Conservation (phyloP, 2,888 invertebrate species). For the Drepanosiphum platanoidis region DNA sequence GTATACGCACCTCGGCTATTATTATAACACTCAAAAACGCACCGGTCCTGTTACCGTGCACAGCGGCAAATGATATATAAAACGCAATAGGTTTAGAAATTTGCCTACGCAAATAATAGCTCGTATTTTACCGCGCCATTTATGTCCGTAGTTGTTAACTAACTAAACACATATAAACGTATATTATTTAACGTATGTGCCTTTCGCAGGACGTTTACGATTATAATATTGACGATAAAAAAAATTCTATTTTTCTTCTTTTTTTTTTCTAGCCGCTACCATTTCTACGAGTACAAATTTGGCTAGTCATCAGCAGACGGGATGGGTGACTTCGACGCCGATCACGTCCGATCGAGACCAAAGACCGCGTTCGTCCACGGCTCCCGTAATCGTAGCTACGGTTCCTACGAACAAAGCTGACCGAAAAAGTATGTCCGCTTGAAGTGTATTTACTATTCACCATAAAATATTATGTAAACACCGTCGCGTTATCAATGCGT, state of each 20-base stretch:
- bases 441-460: background rate
- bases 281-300: slow-evolving; percentile 55
- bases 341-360: slow-evolving; percentile 39
- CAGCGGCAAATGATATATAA: background rate
- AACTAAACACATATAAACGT: background rate
- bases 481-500: too few relatives aligned
- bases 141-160: background rate
- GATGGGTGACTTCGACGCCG: slow-evolving; percentile 30
- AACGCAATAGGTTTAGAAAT: background rate
- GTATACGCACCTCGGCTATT: background rate
- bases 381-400: slow-evolving; percentile 52
- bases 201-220: slow-evolving; percentile 1
- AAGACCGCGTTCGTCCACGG: slow-evolving; percentile 53
- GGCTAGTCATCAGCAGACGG: slow-evolving; percentile 55
- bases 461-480: background rate
- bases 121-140: background rate
- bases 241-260: slow-evolving; percentile 1
- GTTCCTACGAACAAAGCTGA: slow-evolving; percentile 52
- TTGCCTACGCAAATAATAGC: slow-evolving; percentile 20
- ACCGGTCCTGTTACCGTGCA: background rate
- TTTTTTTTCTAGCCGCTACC: slow-evolving; percentile 24
- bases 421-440: slow-evolving; percentile 30
- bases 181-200: background rate
- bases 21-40: background rate
- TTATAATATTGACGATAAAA: background rate